Percentiles rank a stretch among this genome's conserved stretches.
Conservation (phyloP, 2,888 invertebrate species). For the Parnassius smintheus region DNA sequence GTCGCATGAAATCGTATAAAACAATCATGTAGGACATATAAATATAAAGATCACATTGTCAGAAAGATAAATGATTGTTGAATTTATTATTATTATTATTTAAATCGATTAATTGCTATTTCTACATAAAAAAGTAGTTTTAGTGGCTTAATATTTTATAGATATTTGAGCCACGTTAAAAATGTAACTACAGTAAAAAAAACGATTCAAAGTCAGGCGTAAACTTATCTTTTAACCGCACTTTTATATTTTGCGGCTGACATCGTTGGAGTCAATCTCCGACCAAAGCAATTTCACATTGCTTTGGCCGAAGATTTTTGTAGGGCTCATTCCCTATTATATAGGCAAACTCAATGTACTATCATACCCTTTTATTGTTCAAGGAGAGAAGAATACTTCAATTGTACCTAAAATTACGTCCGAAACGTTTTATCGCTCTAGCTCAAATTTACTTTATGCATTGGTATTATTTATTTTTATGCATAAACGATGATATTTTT, state of each 20-base stretch:
- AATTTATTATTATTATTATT: no score
- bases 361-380: conserved; percentile 24
- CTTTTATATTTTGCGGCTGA: conserved; percentile 53
- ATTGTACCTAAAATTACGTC: background rate
- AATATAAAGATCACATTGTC: no score
- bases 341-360: conserved; percentile 12
- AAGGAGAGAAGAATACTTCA: conserved; percentile 2
- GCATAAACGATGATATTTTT: no score
- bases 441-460: background rate
- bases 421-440: conserved; percentile 2
- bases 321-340: conserved; percentile 52
- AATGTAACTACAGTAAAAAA: background rate
- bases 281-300: conserved; percentile 41
- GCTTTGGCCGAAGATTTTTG: conserved; percentile 59
- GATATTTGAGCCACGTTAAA: no score
- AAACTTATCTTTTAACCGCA: conserved; percentile 54
- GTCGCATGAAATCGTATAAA: no score
- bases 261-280: conserved; percentile 52
- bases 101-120: no score
- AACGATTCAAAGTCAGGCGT: conserved; percentile 14
- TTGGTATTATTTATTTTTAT: no score
- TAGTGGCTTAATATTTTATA: no score
- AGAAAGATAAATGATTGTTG: no score
- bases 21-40: no score
- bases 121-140: no score